Evolutionary conservation across 2,888 invertebrate genomes (phyloP).

Genomic region (Perizoma affinitatum): DNA sequence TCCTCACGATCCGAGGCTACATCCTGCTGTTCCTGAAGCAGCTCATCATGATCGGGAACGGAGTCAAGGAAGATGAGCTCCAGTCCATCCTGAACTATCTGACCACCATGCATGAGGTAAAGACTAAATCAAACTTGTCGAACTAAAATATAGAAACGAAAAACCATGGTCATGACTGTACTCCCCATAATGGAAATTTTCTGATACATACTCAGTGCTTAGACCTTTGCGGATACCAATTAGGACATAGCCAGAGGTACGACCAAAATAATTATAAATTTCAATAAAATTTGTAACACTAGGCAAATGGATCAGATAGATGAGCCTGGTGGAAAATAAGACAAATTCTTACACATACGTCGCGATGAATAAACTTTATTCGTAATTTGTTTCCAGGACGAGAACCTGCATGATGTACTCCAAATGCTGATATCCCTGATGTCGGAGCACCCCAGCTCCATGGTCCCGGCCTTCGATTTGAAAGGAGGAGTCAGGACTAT

Average conservation of each 20-base stretch:
- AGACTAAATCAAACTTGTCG: background rate
- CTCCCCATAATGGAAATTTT: too few relatives aligned
- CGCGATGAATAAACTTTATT: too few relatives aligned
- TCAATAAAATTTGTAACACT: too few relatives aligned
- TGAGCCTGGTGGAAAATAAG: too few relatives aligned
- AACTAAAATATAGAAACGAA: too few relatives aligned
- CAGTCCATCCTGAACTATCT: constrained; percentile 99
- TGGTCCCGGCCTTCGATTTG: constrained; percentile 99
- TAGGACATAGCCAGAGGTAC: too few relatives aligned
- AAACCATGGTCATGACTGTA: too few relatives aligned
- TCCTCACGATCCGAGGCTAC: constrained; percentile 96
- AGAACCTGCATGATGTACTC: constrained; percentile 98
- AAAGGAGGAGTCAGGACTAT: constrained; percentile 98
- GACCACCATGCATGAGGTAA: constrained; percentile 98
- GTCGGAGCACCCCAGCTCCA: constrained; percentile 99
- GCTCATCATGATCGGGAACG: constrained; percentile 97
- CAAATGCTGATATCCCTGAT: constrained; percentile 98
- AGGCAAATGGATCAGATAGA: too few relatives aligned
- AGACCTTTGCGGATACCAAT: too few relatives aligned
- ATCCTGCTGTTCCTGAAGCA: constrained; percentile 98
- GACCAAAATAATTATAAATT: too few relatives aligned
- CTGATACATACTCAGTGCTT: too few relatives aligned
- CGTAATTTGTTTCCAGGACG: constrained; percentile 87
- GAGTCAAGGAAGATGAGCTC: constrained; percentile 98
- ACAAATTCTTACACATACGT: too few relatives aligned